A percentile compares a stretch with the other conserved stretches of the same genome.
These are phyloP conservation scores for Oreamnos americanus DNA, from an alignment of 2,113 vertebrate species.

Conservation along the genomic window DNA sequence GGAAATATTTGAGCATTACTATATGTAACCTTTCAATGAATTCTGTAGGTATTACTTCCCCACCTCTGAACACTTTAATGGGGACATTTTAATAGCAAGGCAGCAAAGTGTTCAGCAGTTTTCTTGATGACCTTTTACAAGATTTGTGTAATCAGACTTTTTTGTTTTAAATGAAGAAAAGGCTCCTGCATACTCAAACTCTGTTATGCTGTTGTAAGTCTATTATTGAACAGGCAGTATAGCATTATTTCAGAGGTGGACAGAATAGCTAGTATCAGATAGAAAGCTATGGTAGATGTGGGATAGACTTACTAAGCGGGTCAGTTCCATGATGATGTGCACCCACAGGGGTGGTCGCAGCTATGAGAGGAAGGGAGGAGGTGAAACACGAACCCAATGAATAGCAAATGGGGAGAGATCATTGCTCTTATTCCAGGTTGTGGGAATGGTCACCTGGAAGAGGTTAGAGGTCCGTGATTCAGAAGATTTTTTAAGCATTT, in stretches of 20 bases:
- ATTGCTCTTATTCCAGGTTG: background rate
- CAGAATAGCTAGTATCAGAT: background rate
- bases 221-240: background rate
- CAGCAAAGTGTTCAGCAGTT: background rate
- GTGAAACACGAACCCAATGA: background rate
- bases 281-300: background rate
- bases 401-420: background rate
- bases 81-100: background rate
- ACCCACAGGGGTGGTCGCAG: background rate
- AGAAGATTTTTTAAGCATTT: background rate
- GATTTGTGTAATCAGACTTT: background rate
- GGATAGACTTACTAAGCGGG: background rate
- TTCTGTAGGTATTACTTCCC: background rate
- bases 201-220: background rate
- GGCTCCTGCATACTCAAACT: background rate
- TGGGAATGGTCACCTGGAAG: background rate
- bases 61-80: background rate
- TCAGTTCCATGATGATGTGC: background rate
- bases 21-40: background rate
- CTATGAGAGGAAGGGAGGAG: background rate
- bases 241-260: background rate
- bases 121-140: background rate
- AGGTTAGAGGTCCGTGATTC: background rate
- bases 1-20: background rate
- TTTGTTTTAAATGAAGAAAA: conserved; percentile 36